Conservation (phyloP, 2,888 invertebrate species). For the Cryptocheilus praepositus region DNA sequence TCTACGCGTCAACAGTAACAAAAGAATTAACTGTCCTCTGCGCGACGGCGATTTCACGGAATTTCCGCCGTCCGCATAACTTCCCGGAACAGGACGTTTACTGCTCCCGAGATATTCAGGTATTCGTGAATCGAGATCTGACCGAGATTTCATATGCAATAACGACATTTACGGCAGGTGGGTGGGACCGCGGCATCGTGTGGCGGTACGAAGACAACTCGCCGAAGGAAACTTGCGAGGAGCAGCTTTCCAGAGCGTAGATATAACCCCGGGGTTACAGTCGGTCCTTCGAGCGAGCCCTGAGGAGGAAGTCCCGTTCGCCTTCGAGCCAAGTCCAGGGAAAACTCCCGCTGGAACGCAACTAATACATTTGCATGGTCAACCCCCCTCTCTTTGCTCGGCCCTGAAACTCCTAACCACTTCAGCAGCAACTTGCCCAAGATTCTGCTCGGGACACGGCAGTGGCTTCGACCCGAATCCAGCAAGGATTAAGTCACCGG, state of each 20-base stretch:
- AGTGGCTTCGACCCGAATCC: conserved; percentile 35
- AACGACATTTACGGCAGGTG: conserved; percentile 5
- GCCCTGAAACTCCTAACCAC: conserved; percentile 45
- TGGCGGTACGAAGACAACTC: no score
- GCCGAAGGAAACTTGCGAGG: conserved; percentile 4
- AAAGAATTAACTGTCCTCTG: no score
- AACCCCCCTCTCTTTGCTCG: conserved; percentile 5
- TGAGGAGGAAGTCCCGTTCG: conserved; percentile 34
- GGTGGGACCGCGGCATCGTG: not conserved
- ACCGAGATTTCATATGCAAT: conserved; percentile 9
- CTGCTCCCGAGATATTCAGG: no score
- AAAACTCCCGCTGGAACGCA: conserved; percentile 57
- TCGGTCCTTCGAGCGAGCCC: conserved; percentile 14
- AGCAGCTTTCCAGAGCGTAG: not conserved
- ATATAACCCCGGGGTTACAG: conserved; percentile 6
- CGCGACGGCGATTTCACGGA: no score
- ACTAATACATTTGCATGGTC: conserved; percentile 58
- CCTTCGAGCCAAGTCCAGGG: conserved; percentile 27
- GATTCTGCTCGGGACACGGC: conserved; percentile 46
- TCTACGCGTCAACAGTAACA: no score
- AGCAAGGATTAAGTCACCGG: conserved; percentile 49
- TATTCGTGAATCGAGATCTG: not conserved
- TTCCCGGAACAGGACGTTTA: no score
- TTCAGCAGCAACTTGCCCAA: conserved; percentile 47
- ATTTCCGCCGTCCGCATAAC: no score